Base-by-base conservation (phyloP, 2,113 vertebrate species). In the Oryzias curvinotus region DNA sequence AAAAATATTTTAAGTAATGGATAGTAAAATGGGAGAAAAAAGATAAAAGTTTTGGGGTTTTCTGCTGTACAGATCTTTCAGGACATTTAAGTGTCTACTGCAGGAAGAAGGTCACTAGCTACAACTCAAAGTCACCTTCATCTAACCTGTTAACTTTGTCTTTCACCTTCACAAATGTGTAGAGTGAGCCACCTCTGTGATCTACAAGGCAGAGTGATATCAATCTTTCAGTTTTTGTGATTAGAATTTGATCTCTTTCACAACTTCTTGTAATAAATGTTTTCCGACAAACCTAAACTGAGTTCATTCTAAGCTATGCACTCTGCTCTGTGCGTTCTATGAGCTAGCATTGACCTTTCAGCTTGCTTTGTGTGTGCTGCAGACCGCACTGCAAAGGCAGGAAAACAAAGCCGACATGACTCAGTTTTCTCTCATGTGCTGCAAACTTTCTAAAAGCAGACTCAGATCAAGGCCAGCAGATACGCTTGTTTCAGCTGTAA, bases 81-180 rank as follows among this genome's bases (percentile, higher is more conserved):
- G 3, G 6, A 66, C 63, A 25, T 64, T 25, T 52, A 57, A 56
- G 25, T 17, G 61, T 45, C 26, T 42, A 28, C 49, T 23, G 50
- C 26, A 21, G 52, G 18, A 65, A 76, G 69, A 79, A 85, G 84
- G 84, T 89, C 84, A 73, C 81, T 60, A 41, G 57, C 21, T 16
- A 26, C 2, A 3, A 78, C 74, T 84, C 88, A 91, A 91, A 85
- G 90, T 91, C 88, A 91, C 90, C 89, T 91, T 91, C 85, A 86
- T 70, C 43, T 25, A 62, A 42, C 21, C 7, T 4, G 41, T 47
- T 30, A 52, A 63, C 76, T 66, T 68, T 19, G 65, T 71, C 7
- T 57, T 42, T 60, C 1, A 0, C n/a, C 21, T 28, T 28, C 26
- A 28, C 26, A 4, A 28, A 28, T 28, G 7, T 8, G 3, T 36